These are phyloP conservation scores for Limosa lapponica DNA, from an alignment of 2,797 vertebrate genomes.

Conservation along the genomic window DNA sequence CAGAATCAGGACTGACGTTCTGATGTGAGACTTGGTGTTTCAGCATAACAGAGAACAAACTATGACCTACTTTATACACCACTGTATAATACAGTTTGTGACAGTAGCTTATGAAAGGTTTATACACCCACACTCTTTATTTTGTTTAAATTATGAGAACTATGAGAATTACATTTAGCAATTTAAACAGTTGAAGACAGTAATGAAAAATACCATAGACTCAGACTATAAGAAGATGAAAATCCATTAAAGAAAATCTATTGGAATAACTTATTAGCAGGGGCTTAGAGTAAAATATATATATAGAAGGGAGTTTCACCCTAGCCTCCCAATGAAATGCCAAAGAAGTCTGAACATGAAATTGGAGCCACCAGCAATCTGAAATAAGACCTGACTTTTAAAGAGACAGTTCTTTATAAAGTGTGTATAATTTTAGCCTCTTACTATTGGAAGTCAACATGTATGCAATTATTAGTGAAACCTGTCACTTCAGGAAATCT, in stretches of 20 bases:
- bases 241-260: conserved; percentile 46
- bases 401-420: conserved; percentile 50
- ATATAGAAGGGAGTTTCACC: conserved; percentile 56
- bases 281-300: conserved; percentile 44
- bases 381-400: conserved; percentile 60
- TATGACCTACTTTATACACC: conserved; percentile 5
- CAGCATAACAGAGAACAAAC: neutral
- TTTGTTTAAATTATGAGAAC: neutral
- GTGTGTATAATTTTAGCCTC: conserved; percentile 41
- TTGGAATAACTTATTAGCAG: conserved; percentile 52
- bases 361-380: conserved; percentile 46
- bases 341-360: conserved; percentile 64
- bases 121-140: neutral
- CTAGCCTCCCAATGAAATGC: conserved; percentile 64
- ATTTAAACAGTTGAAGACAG: conserved; percentile 8
- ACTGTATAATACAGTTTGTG: neutral
- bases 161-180: neutral
- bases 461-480: neutral
- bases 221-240: conserved; percentile 10
- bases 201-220: conserved; percentile 4
- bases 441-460: neutral
- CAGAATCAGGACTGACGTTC: neutral
- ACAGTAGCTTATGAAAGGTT: conserved; percentile 6
- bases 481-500: neutral
- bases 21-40: neutral